Evolutionary conservation across 1,140 invertebrate species (phyloP).

Genomic region (Atta colombica): DNA sequence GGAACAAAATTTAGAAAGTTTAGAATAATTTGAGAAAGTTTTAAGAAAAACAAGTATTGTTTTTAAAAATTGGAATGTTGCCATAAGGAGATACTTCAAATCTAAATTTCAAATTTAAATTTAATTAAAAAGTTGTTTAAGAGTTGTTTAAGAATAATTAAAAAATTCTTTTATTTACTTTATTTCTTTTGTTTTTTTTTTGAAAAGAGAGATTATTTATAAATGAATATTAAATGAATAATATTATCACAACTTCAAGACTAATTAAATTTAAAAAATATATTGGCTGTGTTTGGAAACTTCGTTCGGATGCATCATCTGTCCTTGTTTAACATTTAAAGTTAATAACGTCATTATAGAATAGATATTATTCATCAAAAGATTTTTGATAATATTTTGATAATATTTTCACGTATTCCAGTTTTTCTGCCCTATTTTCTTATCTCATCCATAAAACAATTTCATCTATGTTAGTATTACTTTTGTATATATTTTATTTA

Average conservation of each 20-base stretch:
- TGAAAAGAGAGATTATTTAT: background rate
- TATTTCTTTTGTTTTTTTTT: background rate
- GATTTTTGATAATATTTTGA: slow-evolving; percentile 5
- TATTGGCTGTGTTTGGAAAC: too few species aligned
- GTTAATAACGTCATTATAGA: background rate
- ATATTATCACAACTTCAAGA: background rate
- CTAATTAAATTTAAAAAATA: background rate
- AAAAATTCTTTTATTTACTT: background rate
- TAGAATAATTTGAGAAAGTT: background rate
- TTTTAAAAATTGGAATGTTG: too few species aligned
- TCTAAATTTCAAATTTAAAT: too few species aligned
- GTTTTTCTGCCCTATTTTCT: background rate
- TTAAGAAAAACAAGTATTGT: background rate
- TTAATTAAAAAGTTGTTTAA: slow-evolving; percentile 8
- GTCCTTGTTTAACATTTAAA: too few species aligned
- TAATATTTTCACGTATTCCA: background rate
- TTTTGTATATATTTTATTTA: background rate
- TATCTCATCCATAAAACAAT: background rate
- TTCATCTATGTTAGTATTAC: background rate
- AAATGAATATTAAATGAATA: background rate
- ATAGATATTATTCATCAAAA: background rate
- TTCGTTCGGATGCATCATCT: too few species aligned
- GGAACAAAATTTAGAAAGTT: background rate
- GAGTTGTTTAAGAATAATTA: too few species aligned
- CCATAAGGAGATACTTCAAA: background rate